Conservation (phyloP, 2,888 invertebrate species). For the Stegophylla sp. region DNA sequence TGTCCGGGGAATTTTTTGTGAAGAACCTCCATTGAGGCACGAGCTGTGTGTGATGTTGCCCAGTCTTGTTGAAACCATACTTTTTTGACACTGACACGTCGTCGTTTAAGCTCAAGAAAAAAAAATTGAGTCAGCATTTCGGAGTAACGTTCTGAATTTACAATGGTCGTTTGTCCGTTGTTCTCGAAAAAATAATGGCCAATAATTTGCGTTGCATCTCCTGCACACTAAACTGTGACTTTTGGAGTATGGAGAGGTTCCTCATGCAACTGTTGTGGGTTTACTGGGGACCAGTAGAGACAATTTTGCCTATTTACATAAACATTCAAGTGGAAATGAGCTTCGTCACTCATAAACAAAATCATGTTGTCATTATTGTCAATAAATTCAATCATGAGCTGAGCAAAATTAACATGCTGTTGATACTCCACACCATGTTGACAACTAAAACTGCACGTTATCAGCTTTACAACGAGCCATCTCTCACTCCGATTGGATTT, state of each 20-base stretch:
- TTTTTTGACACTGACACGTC: slow-evolving; percentile 38
- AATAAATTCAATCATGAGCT: slow-evolving; percentile 33
- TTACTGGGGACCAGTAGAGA: background rate
- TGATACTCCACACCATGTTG: slow-evolving; percentile 54
- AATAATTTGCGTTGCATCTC: slow-evolving; percentile 44
- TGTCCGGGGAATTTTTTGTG: slow-evolving; percentile 60
- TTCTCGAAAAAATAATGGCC: slow-evolving; percentile 51
- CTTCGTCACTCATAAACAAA: slow-evolving; percentile 60
- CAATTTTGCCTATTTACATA: slow-evolving; percentile 1
- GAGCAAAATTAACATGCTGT: slow-evolving; percentile 21
- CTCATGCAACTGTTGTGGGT: slow-evolving; percentile 28
- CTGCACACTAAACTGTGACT: slow-evolving; percentile 56
- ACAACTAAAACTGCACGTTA: slow-evolving; percentile 45
- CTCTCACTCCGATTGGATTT: slow-evolving; percentile 24
- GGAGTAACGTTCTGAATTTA: slow-evolving; percentile 53
- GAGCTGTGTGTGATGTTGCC: slow-evolving; percentile 59
- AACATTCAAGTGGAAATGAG: slow-evolving; percentile 56
- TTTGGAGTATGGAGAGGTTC: slow-evolving; percentile 60
- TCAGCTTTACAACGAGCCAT: slow-evolving; percentile 34
- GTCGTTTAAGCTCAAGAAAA: slow-evolving; percentile 53
- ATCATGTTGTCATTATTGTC: slow-evolving; percentile 32
- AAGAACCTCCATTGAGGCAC: slow-evolving; percentile 54
- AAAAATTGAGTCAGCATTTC: slow-evolving; percentile 58
- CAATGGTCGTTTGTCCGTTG: slow-evolving; percentile 48
- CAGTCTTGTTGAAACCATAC: slow-evolving; percentile 60